Evolutionary conservation across 2,113 vertebrate genomes (phyloP), one percentile per base, ranked within the genome.

Genomic region (Barbus barbus): DNA sequence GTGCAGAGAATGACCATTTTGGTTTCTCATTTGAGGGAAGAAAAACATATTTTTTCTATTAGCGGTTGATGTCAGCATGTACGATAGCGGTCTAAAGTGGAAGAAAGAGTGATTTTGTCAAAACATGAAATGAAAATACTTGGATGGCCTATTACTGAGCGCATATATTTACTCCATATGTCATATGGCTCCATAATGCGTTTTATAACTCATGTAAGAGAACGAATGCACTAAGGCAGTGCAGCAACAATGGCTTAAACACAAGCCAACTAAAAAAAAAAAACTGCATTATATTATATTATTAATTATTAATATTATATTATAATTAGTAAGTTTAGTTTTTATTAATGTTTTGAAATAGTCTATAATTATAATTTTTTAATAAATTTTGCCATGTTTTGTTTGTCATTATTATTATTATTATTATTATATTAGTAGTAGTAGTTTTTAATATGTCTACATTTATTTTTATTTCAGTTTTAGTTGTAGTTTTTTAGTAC

Each of bases 41-140:
- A 41, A 78, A 84, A 84, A 83, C 71, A 63, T n/a, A 61, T 78
- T 84, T 71, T 71, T 79, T 58, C 67, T 80, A 60, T 78, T 80
- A 60, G 83, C 48, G 51, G 16, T 22, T 60, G 18, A 44, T 78
- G 38, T 84, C 48, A 73, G 76, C 26, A 33, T 56, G n/a, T 80
- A 73, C 76, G 6, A 71, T 73, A 73, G 53, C 20, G 0, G 38
- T 44, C 65, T 72, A 14, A 53, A 65, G 41, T 60, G 33, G 41
- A 61, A 46, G n/a, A 5, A 65, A 9, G 63, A 44, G 60, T 14
- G 22, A 78, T 53, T 61, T 72, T 60, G 28, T 83, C 61, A 72
- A 72, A 73, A 38, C 22, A 61, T 61, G 9, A 33, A 58, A 67
- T 56, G 9, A 85, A 86, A 76, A 8, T 18, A 38, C 48, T 14